These are phyloP conservation scores for Dermatophagoides farinae DNA, from an alignment of 1,140 invertebrate genomes.

Conservation along the genomic window DNA sequence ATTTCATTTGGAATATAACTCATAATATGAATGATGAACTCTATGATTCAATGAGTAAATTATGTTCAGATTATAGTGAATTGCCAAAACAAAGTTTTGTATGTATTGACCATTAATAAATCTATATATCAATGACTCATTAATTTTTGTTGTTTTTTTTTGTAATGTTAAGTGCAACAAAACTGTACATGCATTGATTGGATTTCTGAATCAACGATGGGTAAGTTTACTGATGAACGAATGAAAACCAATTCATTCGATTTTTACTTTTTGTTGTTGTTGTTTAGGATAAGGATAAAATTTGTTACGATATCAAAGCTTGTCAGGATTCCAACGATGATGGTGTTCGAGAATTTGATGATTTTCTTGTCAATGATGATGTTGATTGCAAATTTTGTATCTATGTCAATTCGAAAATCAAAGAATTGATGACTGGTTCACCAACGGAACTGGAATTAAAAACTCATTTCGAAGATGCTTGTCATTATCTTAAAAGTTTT, in stretches of 20 bases:
- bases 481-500: slow-evolving; percentile 11
- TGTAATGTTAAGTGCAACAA: neutral
- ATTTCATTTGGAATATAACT: slow-evolving; percentile 2
- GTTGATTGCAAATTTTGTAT: slow-evolving; percentile 10
- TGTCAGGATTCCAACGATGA: neutral
- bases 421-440: slow-evolving; percentile 10
- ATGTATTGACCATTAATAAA: neutral
- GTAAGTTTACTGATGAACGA: neutral
- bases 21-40: neutral
- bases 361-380: neutral
- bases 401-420: slow-evolving; percentile 8
- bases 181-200: neutral
- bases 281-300: neutral
- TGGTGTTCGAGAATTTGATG: neutral
- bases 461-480: slow-evolving; percentile 11
- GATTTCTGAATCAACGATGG: neutral
- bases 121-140: neutral
- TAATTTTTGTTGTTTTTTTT: neutral
- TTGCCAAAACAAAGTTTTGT: neutral
- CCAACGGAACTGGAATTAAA: slow-evolving; percentile 10
- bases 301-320: slow-evolving; percentile 11
- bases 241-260: neutral
- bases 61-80: slow-evolving; percentile 2
- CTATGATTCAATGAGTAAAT: neutral
- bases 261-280: too few species aligned